A percentile compares a stretch with the other conserved stretches of the same genome.
phyloP scores from a whole-genome alignment of 2,888 invertebrate genomes.

The Bellardia bayeri region DNA sequence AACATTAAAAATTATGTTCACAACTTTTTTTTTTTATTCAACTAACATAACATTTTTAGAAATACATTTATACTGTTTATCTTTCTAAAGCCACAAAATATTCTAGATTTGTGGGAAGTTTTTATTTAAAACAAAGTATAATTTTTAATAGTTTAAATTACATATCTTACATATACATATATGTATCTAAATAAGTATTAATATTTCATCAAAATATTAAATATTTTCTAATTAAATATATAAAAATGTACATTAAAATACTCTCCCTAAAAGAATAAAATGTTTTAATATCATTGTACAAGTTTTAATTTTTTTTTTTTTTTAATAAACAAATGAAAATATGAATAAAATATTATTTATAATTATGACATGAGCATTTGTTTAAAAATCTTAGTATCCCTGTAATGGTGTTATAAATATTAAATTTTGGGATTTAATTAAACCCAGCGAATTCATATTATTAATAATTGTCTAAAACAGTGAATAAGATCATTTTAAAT shows the following conservation, averaged over 20 bases:
- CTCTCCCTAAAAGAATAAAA: background rate
- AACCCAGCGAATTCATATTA: background rate
- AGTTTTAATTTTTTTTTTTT: background rate
- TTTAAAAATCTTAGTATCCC: background rate
- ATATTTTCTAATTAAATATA: background rate
- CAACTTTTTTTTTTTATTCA: background rate
- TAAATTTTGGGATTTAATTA: constrained; percentile 12
- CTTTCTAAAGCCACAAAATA: background rate
- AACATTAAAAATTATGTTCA: constrained; percentile 44
- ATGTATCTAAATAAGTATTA: background rate
- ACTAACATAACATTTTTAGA: background rate
- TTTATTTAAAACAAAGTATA: background rate
- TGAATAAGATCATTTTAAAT: background rate
- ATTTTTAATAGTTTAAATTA: background rate
- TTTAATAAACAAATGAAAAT: background rate
- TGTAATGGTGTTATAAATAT: constrained; percentile 21
- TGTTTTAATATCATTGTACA: background rate
- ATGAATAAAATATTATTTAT: constrained; percentile 16
- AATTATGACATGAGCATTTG: constrained; percentile 17
- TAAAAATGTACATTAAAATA: background rate
- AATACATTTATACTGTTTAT: background rate
- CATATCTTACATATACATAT: too few species aligned
- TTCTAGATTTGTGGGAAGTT: constrained; percentile 5
- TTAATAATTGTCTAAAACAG: background rate
- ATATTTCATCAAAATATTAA: background rate